These are phyloP conservation scores for Gobio occitaniae DNA, from an alignment of 2,797 vertebrate species.

Conservation along the genomic window DNA sequence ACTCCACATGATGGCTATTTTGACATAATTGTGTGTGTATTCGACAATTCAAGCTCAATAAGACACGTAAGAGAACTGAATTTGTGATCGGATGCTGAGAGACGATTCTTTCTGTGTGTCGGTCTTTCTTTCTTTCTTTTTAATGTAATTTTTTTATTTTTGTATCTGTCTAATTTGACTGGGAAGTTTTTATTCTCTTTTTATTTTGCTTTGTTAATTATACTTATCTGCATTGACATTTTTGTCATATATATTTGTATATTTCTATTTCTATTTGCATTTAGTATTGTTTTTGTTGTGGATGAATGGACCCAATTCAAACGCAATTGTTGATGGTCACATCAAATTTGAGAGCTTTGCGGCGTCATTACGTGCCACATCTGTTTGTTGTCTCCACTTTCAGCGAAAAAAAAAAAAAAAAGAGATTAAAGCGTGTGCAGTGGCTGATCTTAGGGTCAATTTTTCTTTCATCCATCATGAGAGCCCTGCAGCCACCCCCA, in stretches of 20 bases:
- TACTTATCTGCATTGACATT: background rate
- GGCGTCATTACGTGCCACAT: conserved; percentile 34
- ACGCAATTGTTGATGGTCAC: conserved; percentile 14
- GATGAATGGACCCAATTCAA: background rate
- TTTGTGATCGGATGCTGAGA: too few relatives aligned
- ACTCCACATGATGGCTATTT: too few relatives aligned
- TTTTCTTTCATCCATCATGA: conserved; percentile 55
- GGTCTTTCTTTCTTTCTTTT: too few relatives aligned
- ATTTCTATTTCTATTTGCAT: background rate
- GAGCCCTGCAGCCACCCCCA: conserved; percentile 53
- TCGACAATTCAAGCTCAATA: too few relatives aligned
- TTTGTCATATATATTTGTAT: background rate
- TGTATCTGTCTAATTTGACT: too few relatives aligned
- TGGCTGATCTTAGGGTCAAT: conserved; percentile 56
- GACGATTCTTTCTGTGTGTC: too few relatives aligned
- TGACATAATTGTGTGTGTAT: too few relatives aligned
- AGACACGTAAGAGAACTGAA: too few relatives aligned
- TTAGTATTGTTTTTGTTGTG: background rate
- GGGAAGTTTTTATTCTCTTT: background rate
- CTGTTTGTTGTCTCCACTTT: conserved; percentile 40
- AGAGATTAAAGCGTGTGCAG: conserved; percentile 47
- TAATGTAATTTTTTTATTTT: too few relatives aligned
- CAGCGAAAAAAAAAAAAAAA: background rate
- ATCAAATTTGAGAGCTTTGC: conserved; percentile 17
- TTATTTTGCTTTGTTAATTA: background rate